A percentile compares a stretch with the other conserved stretches of the same genome.
phyloP scores from a whole-genome alignment of 2,797 vertebrate genomes.

The Otus scops region DNA sequence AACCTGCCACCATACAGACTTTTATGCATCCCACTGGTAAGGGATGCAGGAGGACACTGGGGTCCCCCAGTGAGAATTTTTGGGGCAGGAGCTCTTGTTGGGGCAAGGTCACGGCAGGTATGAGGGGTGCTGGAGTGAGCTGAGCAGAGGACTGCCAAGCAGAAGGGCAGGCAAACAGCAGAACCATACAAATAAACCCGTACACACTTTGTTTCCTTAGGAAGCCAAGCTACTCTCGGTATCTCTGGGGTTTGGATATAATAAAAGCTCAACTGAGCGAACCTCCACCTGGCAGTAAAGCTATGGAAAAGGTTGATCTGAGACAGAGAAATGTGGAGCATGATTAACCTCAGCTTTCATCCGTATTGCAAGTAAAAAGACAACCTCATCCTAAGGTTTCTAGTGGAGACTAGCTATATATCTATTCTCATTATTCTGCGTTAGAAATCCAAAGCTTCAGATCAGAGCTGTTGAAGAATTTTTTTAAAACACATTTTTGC shows the following conservation, averaged over 20 bases:
- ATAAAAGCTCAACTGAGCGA: not conserved
- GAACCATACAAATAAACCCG: not conserved
- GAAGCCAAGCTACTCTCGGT: not conserved
- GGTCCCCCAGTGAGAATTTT: not conserved
- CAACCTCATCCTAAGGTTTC: not conserved
- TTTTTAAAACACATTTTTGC: not conserved
- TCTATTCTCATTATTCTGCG: not conserved
- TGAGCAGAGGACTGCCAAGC: not conserved
- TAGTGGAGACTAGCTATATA: not conserved
- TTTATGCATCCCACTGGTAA: fast-evolving
- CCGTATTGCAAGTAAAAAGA: not conserved
- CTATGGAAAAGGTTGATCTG: not conserved
- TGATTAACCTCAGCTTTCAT: not conserved
- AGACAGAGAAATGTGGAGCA: not conserved
- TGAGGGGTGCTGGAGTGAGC: not conserved
- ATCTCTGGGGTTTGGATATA: not conserved
- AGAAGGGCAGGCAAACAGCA: not conserved
- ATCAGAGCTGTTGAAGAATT: not conserved
- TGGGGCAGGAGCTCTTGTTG: not conserved
- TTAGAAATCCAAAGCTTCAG: conserved; percentile 6
- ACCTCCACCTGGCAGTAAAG: not conserved
- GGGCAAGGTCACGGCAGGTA: not conserved
- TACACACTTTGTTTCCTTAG: not conserved
- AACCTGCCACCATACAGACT: not conserved
- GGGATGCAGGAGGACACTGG: not conserved